Percentiles rank a stretch among this genome's conserved stretches.
Conservation (phyloP, 2,797 vertebrate genomes). For the Pipistrellus pygmaeus region DNA sequence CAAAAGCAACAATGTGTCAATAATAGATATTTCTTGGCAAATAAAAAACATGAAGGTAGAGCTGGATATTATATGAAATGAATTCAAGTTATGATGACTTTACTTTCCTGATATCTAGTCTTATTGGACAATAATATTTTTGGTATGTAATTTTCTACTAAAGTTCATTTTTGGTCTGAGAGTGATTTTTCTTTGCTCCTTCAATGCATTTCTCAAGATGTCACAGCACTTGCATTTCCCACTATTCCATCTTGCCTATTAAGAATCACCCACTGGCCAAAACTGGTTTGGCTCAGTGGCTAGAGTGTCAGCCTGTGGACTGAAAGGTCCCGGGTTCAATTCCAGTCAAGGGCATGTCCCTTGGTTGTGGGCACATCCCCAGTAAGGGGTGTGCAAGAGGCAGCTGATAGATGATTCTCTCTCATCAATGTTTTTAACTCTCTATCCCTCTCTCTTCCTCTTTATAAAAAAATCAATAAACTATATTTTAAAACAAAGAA, state of each 20-base stretch:
- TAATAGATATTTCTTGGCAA: slow-evolving; percentile 8
- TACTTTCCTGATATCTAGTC: slow-evolving; percentile 27
- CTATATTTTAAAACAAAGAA: background rate
- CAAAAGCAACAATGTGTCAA: background rate
- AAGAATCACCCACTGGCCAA: background rate
- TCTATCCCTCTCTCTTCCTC: no score
- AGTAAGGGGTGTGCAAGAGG: no score
- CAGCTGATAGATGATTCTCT: no score
- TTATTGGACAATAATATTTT: background rate
- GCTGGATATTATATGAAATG: background rate
- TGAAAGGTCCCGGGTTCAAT: no score
- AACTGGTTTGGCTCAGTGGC: no score
- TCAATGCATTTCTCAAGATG: background rate
- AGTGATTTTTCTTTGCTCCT: background rate
- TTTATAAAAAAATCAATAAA: no score
- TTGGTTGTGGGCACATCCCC: no score
- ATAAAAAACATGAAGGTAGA: background rate
- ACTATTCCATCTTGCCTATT: background rate
- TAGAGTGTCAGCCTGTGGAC: no score
- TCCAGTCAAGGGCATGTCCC: no score
- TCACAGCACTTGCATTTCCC: slow-evolving; percentile 27
- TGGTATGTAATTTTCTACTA: background rate
- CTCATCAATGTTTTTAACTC: no score
- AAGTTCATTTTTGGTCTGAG: background rate
- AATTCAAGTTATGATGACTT: slow-evolving; percentile 41